Evolutionary conservation across 2,888 invertebrate genomes (phyloP), one percentile per base, ranked within the genome.

Genomic region (Cantharis rustica): DNA sequence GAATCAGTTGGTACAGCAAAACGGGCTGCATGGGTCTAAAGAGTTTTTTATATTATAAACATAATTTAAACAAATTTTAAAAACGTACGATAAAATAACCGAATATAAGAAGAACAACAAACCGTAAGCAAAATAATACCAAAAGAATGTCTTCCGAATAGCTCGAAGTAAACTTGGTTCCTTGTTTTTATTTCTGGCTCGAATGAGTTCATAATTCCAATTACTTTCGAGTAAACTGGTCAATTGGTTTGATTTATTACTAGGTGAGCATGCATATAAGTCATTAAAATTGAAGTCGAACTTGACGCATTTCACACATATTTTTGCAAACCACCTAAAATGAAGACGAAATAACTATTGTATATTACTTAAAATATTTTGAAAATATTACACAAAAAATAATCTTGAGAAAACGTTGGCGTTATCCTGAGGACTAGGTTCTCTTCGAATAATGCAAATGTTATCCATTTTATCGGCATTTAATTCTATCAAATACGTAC

Each of bases 321-420:
- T 91, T 81, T 93, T 92, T 75, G 93, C 86, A 0, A 93, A 91
- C 91, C 93, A 95, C 85, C 94, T 94, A 87, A 73, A 88, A 85
- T 69, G 79, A 79, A 71, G 10, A 27, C 2, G 1, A 23, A 27
- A 27, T 27, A 10, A 10, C 26, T 10, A 10, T 27, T 27, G 10
- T 10, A 27, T 27, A 27, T 17, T 17, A 17, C 17, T 4, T 17
- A 17, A 17, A 10, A 11, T 27, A 10, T 27, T 27, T 10, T 10
- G 10, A 27, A 27, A 10, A 27, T 27, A 10, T 10, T 27, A 27
- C 27, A 27, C 10, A 27, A 27, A 27, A 3, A 27, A 10, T 10
- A 27, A 27, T 27, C 10, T 27, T 27, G 27, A 27, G 2, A 27
- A 27, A 27, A 27, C 2, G 10, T 27, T 27, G 1, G 27, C 27